Conservation (phyloP, 2,888 invertebrate species). For the Zelleria hepariella region DNA sequence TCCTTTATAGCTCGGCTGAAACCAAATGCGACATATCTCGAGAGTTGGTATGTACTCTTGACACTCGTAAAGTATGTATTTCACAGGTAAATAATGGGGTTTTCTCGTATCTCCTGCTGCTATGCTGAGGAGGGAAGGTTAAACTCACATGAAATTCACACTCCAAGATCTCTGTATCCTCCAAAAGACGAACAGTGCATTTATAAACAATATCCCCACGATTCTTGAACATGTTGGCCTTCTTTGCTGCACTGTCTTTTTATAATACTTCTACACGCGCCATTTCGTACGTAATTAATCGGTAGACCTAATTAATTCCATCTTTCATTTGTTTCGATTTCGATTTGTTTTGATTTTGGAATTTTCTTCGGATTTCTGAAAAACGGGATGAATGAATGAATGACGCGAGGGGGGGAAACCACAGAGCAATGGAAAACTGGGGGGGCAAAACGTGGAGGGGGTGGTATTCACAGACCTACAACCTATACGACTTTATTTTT, state of each 20-base stretch:
- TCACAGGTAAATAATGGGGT: too few species aligned
- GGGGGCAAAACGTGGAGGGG: too few species aligned
- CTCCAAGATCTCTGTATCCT: constrained; percentile 92
- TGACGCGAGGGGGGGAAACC: background rate
- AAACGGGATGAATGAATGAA: background rate
- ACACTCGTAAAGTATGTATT: too few species aligned
- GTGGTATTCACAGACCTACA: too few species aligned
- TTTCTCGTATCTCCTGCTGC: background rate
- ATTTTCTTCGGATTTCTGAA: too few species aligned
- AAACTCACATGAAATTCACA: constrained; percentile 85
- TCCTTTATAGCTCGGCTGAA: constrained; percentile 90
- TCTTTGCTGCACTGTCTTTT: background rate
- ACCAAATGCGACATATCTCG: constrained; percentile 22
- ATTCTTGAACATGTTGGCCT: constrained; percentile 69
- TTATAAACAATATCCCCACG: constrained; percentile 87
- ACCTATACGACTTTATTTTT: too few species aligned
- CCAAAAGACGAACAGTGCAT: constrained; percentile 89
- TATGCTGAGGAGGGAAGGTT: background rate
- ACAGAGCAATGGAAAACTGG: too few species aligned
- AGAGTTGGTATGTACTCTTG: too few species aligned
- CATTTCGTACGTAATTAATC: background rate
- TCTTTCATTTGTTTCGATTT: background rate
- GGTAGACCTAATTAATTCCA: background rate
- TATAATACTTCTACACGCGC: background rate
- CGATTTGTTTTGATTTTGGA: background rate